Base-by-base conservation (phyloP, 2,113 vertebrate species). In the Ia io region DNA sequence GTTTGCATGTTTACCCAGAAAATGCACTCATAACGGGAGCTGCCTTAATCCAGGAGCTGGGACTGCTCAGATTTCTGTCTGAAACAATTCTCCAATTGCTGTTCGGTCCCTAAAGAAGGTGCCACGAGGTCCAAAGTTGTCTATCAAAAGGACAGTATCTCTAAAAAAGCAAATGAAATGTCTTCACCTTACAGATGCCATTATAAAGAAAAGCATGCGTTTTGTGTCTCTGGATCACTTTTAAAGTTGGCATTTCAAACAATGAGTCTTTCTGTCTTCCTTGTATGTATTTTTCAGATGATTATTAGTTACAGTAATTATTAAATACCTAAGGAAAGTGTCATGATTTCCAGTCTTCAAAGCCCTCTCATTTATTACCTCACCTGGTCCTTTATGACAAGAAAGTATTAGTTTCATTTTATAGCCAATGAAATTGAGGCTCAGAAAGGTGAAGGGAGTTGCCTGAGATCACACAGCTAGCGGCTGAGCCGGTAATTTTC, bases 1-100 rank as follows among this genome's bases (percentile, higher is more conserved):
- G 51, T 92, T 95, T 85, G 76, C 59, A 10, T 78, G 84, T 89
- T 96, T 93, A 92, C 49, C 61, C 87, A 92, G 95, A 93, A 93
- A 96, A 95, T 71, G 51, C 28, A 88, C 80, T 83, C 82, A 85
- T 35, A 85, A 83, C 61, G 13, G 92, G 53, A 88, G 47, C 37
- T 87, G 35, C 42, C 37, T 93, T 93, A 88, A 82, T 73, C 76
- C n/a, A 40, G 2, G 67, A 92, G 59, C 42, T 82, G 79, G 77
- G 73, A 17, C 53, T 44, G 42, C 67, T 69, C 70, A 83, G 49
- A 82, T 85, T 92, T 95, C 87, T 86, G 69, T 78, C 71, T 56
- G 42, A 93, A 94, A 84, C 82, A 88, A 63, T 44, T 65, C 14
- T 70, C 51, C 44, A 74, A 10, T 59, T 84, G 65, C 80, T 69